phyloP scores from a whole-genome alignment of 2,888 invertebrate species.

The Ganaspis brasiliensis region DNA sequence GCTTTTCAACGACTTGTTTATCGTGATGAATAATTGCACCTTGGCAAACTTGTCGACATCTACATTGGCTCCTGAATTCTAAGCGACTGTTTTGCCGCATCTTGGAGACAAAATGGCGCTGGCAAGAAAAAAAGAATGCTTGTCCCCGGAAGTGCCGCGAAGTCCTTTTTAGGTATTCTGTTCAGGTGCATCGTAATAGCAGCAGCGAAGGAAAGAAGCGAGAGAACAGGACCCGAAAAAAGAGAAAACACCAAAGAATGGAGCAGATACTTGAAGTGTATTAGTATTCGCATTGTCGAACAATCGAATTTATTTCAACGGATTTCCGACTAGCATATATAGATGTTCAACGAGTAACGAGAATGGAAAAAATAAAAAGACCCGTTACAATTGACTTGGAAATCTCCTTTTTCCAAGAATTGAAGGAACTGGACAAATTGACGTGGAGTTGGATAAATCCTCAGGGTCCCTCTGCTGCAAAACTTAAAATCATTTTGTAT shows the following conservation, averaged over 20 bases:
- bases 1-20: conserved; percentile 34
- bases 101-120: conserved; percentile 23
- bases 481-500: neutral
- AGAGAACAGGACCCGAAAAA: neutral
- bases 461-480: neutral
- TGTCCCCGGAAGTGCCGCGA: conserved; percentile 23
- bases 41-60: conserved; percentile 18
- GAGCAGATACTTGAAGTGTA: conserved; percentile 28
- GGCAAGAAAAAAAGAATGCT: conserved; percentile 16
- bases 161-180: conserved; percentile 32
- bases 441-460: neutral
- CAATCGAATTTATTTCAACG: conserved; percentile 41
- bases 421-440: conserved; percentile 14
- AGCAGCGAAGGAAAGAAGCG: conserved; percentile 1
- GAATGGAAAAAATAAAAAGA: conserved; percentile 14
- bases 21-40: conserved; percentile 31
- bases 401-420: conserved; percentile 7
- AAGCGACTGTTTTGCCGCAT: conserved; percentile 34
- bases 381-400: conserved; percentile 20
- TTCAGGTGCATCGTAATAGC: conserved; percentile 33
- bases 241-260: conserved; percentile 15
- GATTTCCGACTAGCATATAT: conserved; percentile 35
- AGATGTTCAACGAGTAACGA: conserved; percentile 32
- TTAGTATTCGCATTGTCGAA: conserved; percentile 37
- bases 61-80: conserved; percentile 18